Evolutionary conservation across 2,797 vertebrate species (phyloP).

Genomic region (Sandelia bainsii): DNA sequence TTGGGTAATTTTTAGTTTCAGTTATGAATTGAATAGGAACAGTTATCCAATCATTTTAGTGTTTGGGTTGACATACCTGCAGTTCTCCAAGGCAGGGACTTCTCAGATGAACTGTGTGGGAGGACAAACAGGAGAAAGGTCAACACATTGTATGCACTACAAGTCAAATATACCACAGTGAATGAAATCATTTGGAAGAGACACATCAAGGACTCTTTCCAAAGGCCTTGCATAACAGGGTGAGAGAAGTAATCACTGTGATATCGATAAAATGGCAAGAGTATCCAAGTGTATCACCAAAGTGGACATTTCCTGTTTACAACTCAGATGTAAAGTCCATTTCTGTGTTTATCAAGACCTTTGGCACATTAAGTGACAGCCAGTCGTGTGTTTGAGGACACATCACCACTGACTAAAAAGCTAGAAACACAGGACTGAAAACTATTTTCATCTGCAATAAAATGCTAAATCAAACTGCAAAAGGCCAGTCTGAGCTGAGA

Average conservation of each 20-base stretch:
- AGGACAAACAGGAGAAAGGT: constrained; percentile 39
- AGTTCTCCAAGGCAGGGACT: constrained; percentile 97
- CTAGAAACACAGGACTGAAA: neutral
- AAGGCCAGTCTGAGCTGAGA: constrained; percentile 26
- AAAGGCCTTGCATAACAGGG: constrained; percentile 24
- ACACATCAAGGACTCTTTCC: constrained; percentile 9
- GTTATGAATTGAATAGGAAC: constrained; percentile 1
- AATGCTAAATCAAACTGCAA: constrained; percentile 21
- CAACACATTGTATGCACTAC: constrained; percentile 21
- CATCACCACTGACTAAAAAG: neutral
- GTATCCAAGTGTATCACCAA: constrained; percentile 2
- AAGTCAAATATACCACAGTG: constrained; percentile 14
- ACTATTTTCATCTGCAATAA: constrained; percentile 29
- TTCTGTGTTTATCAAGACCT: constrained; percentile 38
- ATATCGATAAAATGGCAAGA: constrained; percentile 27
- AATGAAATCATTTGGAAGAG: constrained; percentile 43
- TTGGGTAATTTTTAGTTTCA: neutral
- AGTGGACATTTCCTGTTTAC: constrained; percentile 24
- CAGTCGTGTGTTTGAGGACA: constrained; percentile 25
- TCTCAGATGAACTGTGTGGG: constrained; percentile 94
- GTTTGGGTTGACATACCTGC: constrained; percentile 86
- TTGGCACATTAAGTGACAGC: constrained; percentile 43
- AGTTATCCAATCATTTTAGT: constrained; percentile 5
- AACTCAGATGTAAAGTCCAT: constrained; percentile 35
- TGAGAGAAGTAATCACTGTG: constrained; percentile 28